Evolutionary conservation across 2,888 invertebrate genomes (phyloP), one percentile per base, ranked within the genome.

Genomic region (Sinelater perroti): DNA sequence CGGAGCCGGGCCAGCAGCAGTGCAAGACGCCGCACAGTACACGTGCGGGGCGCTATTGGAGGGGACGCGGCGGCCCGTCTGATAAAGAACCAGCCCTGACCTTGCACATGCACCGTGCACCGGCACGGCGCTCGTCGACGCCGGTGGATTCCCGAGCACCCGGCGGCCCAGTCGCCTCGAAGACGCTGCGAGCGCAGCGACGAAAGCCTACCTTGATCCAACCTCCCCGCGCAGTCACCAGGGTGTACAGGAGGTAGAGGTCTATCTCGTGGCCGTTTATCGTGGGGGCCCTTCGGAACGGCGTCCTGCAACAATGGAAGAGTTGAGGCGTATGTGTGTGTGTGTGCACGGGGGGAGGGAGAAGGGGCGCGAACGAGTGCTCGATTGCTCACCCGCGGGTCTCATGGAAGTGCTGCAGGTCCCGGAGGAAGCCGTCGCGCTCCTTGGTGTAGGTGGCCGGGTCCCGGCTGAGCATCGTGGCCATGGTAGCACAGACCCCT

Each of bases 261-360:
- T 98, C 97, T 73, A 98, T 87, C 78, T 93, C 91, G 72, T 89
- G 87, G 55, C 97, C 96, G 81, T 91, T 93, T 61, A 97, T 88
- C 75, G 87, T 79, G 78, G 85, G 81, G 66, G 83, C 78, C 70
- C 88, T 87, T 78, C 83, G 87, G 82, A 85, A 86, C 69, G 84
- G 81, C 67, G 86, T 85, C 70, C 83, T 81, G 63, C 70, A 81
- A 75, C 35, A 68, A 45, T 11, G 53, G 20, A 38, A 28, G 33
- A 46, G 38, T 52, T 21, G 46, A 52, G 57, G 52, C 46, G 57
- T 57, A 36, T 51, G 40, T 38, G 40, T 31, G 47, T 30, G 56
- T 52, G 57, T 57, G 42, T 51, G 40, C 42, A 40, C 36, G 47
- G 31, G 56, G 56, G 36, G 58, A 21, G 11, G 60, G 55, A 54